Base-by-base conservation (phyloP, 2,888 invertebrate genomes). In the Plutella xylostella region DNA sequence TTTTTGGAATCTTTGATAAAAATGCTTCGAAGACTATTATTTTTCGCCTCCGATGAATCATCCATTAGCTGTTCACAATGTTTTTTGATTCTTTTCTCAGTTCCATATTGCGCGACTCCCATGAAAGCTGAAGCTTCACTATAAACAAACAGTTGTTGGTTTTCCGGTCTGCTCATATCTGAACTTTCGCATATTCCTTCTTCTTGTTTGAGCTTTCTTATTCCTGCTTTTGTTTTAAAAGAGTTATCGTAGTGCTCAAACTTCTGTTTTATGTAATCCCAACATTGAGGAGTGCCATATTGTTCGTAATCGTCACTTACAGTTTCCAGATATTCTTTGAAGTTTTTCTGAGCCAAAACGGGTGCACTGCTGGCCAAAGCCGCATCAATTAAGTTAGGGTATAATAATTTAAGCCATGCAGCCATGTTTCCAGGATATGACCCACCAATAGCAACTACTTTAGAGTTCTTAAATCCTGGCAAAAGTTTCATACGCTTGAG, bases 371-470 rank as follows among this genome's bases (percentile, higher is more conserved):
- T 80, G 1, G 78, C 68, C 30, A 78, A 57, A 7, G 72, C 77
- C 19, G 76, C 79, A 51, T 78, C 69, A 0, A 80, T 64, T 46
- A 77, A 53, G n/a, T 71, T 51, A 11, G 80, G 76, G 48, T 80
- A 79, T 0, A 72, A 38, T 2, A 73, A 50, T 51, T 60, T 70
- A 64, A 78, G 67, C 80, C 80, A 80, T 1, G 75, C 76, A 18
- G 82, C 80, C 50, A 82, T 63, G 45, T 78, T 82, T 6, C 75
- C 80, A 2, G 78, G 62, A 45, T 82, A 80, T 3, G 79, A 80
- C 9, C 79, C 78, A 28, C 80, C 82, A 18, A 80, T 58, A 2
- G 75, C 65, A 0, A 82, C 71, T 0, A 79, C 65, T 60, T 79
- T 78, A 1, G 78, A 75, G 2, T 52, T 51, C 3, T 52, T 55